Evolutionary conservation across 2,113 vertebrate species (phyloP).

Genomic region (Elephas maximus): DNA sequence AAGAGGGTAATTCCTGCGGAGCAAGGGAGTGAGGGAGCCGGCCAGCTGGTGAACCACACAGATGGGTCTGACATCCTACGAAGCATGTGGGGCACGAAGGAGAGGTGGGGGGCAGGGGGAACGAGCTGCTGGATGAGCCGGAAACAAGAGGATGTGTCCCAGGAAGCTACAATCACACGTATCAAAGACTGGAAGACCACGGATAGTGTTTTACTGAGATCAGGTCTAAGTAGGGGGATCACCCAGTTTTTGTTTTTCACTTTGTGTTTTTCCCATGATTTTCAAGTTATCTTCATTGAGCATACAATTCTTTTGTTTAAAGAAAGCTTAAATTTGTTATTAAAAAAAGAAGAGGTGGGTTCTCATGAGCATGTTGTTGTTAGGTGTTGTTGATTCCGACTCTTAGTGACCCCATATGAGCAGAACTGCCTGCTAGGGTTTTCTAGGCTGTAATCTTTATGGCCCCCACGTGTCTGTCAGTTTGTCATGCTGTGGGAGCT

Average conservation of each 20-base stretch:
- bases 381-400: neutral
- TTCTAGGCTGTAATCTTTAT: too few relatives aligned
- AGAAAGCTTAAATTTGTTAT: too few relatives aligned
- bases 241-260: neutral
- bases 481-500: too few relatives aligned
- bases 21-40: fast-evolving
- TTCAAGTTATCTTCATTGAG: neutral
- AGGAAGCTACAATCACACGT: neutral
- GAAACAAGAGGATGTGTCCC: neutral
- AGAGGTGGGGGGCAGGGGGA: neutral
- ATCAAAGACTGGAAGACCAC: neutral
- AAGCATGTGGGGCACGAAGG: fast-evolving
- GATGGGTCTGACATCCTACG: neutral
- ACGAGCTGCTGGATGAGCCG: fast-evolving
- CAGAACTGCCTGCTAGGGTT: too few relatives aligned
- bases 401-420: too few relatives aligned
- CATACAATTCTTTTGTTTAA: neutral
- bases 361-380: neutral
- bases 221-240: too few relatives aligned
- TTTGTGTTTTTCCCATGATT: neutral
- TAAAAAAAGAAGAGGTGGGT: neutral
- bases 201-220: neutral
- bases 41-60: neutral
- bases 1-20: neutral
- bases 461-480: too few relatives aligned